phyloP scores from a whole-genome alignment of 2,113 vertebrate species.

The Ophiodon elongatus region DNA sequence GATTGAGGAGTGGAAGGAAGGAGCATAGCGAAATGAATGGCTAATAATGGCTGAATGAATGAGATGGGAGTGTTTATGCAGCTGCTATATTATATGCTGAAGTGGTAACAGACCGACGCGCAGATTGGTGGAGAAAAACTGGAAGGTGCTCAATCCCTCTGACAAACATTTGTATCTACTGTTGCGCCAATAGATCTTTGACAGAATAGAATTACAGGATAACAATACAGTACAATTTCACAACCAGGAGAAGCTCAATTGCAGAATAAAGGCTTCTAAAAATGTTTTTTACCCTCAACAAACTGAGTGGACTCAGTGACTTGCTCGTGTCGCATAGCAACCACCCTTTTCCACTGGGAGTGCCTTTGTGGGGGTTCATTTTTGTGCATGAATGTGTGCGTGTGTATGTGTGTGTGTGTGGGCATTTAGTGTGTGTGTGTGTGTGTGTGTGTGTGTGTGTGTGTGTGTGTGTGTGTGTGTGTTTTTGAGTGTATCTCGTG shows the following conservation, averaged over 20 bases:
- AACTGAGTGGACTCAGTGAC: conserved; percentile 55
- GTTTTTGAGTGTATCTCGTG: conserved; percentile 6
- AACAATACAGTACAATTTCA: conserved; percentile 12
- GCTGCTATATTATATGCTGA: conserved; percentile 11
- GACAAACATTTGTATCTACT: conserved; percentile 30
- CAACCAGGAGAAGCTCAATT: conserved; percentile 14
- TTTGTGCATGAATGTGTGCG: not conserved
- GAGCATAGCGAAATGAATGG: conserved; percentile 16
- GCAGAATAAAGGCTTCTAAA: conserved; percentile 16
- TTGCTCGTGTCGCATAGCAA: conserved; percentile 82
- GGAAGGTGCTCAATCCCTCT: not conserved
- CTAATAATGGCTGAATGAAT: conserved; percentile 37
- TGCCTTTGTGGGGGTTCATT: conserved; percentile 1
- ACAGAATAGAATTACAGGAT: not conserved
- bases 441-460: conserved; percentile 14
- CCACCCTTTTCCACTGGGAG: conserved; percentile 62
- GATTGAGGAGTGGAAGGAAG: conserved; percentile 15
- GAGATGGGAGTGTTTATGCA: conserved; percentile 37
- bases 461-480: conserved; percentile 16
- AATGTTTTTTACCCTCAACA: conserved; percentile 40
- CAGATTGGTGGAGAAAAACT: not conserved
- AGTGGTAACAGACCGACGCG: not conserved
- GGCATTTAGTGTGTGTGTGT: conserved; percentile 1
- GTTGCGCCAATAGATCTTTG: not conserved
- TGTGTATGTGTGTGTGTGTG: conserved; percentile 19